These are phyloP conservation scores for Bostrychus sinensis DNA, from an alignment of 2,113 vertebrate species.

Conservation along the genomic window DNA sequence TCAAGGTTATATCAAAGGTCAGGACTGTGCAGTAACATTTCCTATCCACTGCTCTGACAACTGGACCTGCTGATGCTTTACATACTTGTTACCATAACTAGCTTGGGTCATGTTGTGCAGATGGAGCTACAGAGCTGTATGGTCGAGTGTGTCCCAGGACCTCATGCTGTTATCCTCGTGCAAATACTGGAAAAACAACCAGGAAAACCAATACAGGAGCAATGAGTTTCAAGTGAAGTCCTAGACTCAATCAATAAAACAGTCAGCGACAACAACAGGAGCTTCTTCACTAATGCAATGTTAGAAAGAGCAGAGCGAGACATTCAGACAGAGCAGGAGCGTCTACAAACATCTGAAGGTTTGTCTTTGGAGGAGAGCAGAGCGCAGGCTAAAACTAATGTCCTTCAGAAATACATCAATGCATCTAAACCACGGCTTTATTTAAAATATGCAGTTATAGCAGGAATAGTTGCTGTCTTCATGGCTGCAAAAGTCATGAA, in stretches of 20 bases:
- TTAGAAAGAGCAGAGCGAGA: conserved; percentile 10
- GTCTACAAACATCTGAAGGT: not conserved
- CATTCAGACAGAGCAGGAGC: not conserved
- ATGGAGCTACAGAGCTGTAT: no score
- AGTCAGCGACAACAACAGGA: not conserved
- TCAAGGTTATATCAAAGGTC: no score
- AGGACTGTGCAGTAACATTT: no score
- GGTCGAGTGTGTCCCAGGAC: no score
- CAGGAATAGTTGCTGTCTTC: not conserved
- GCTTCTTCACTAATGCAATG: conserved; percentile 43
- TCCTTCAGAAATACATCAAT: not conserved
- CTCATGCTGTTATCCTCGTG: no score
- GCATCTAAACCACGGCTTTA: not conserved
- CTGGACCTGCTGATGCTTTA: no score
- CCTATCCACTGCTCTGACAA: no score
- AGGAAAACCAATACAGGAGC: not conserved
- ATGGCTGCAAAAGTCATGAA: no score
- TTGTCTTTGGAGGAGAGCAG: not conserved
- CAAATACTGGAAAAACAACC: conserved; percentile 32
- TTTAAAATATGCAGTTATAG: no score
- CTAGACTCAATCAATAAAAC: conserved; percentile 30
- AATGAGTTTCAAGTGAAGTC: conserved; percentile 46
- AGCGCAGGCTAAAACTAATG: conserved; percentile 58
- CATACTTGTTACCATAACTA: no score
- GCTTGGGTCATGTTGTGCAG: no score